Evolutionary conservation across 2,113 vertebrate species (phyloP), one percentile per base, ranked within the genome.

Genomic region (Tretioscincus oriximinensis): DNA sequence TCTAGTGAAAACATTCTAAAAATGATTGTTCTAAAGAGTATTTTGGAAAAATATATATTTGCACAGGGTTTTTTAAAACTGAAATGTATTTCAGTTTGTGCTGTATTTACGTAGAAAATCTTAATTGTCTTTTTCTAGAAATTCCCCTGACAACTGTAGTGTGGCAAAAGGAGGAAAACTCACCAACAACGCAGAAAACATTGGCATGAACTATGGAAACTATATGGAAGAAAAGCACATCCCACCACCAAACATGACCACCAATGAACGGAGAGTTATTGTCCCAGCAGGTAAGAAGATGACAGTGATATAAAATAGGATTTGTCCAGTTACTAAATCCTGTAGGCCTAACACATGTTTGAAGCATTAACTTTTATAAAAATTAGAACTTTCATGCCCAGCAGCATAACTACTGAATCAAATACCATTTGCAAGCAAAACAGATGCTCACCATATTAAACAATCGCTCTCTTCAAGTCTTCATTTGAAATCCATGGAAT

Each of bases 201-300:
- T 95, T 18, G 95, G 95, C 35, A 95, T 97, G 94, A 96, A 79
- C 90, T 97, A 97, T 68, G 92, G 95, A 87, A 95, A 85, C 93
- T 97, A 97, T 94, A 93, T 97, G 94, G 97, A 97, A 91, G 96
- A 97, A 89, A 97, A 97, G 81, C 96, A 97, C 6, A 78, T 95
- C n/a, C 94, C 95, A 1, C 96, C 96, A 73, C 96, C 97, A 5
- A 97, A 97, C 91, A 97, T 97, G 96, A 96, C 95, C 64, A 97
- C 96, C 64, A 97, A 91, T 1, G 97, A 97, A 83, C 94, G 96
- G 78, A 93, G 96, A 84, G 97, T 97, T 80, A 97, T 97, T 70
- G 96, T 97, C 49, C 97, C 97, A 18, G 97, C 96, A 95, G 96
- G 97, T 97, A 68, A 95, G 92, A 69, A 85, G 2, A n/a, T 61